Evolutionary conservation across 2,888 invertebrate species (phyloP).

Genomic region (Conus canariensis): DNA sequence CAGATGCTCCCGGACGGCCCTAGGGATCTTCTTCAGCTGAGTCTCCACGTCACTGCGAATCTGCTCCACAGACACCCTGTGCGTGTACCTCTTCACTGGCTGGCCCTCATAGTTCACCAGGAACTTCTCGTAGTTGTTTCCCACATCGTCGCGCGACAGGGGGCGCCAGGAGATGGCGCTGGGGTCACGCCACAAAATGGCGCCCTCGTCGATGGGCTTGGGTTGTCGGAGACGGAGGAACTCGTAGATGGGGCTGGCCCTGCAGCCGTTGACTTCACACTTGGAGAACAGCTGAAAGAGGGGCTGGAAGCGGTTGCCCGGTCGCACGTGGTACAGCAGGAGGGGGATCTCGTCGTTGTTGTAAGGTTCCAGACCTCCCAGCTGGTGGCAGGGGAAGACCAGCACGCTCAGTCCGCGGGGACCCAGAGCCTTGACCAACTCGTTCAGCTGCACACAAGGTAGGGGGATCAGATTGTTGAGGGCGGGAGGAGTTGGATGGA

Average conservation of each 20-base stretch:
- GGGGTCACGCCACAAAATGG: conserved; percentile 46
- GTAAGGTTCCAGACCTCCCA: conserved; percentile 52
- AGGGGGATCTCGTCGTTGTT: conserved; percentile 53
- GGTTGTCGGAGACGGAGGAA: conserved; percentile 52
- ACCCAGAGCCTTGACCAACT: background rate
- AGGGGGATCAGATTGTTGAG: background rate
- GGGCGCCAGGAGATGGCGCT: conserved; percentile 51
- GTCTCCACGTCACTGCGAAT: conserved; percentile 52
- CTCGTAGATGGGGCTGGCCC: conserved; percentile 52
- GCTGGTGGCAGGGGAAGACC: conserved; percentile 57
- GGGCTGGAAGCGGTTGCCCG: conserved; percentile 55
- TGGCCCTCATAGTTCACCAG: conserved; percentile 54
- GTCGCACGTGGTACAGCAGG: conserved; percentile 53
- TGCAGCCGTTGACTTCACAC: conserved; percentile 52
- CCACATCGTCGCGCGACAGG: conserved; percentile 53
- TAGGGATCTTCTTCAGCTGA: conserved; percentile 51
- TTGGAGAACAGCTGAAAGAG: conserved; percentile 54
- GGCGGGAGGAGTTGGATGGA: background rate
- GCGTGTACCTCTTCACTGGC: conserved; percentile 53
- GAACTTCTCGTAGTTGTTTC: conserved; percentile 59
- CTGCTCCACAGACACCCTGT: conserved; percentile 44
- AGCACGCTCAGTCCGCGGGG: conserved; percentile 42
- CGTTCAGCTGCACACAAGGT: conserved; percentile 17
- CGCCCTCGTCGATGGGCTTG: conserved; percentile 52
- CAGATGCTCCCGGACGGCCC: conserved; percentile 46